phyloP scores from a whole-genome alignment of 2,113 vertebrate species.

The Willisornis vidua region DNA sequence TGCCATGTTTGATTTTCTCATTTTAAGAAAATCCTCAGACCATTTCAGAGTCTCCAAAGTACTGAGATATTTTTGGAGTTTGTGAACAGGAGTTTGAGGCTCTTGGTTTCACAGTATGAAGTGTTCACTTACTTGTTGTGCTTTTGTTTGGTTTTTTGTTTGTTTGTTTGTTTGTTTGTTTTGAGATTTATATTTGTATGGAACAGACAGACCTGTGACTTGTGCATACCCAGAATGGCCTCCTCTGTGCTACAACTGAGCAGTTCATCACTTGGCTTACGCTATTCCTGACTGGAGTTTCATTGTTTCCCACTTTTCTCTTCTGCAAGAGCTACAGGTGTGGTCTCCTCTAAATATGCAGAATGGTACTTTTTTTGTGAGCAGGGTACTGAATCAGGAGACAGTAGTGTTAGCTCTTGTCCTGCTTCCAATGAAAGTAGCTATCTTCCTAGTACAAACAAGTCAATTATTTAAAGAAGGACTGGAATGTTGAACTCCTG shows the following conservation, averaged over 20 bases:
- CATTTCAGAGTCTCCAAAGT: background rate
- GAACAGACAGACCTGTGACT: background rate
- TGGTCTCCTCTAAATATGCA: fast-evolving
- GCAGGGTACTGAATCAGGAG: background rate
- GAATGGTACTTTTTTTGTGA: background rate
- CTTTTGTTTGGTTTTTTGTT: no score
- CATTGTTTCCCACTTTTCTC: background rate
- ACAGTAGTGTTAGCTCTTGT: background rate
- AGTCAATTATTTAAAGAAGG: background rate
- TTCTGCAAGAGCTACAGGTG: background rate
- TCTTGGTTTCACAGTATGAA: background rate
- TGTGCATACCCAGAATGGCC: fast-evolving
- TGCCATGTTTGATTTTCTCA: background rate
- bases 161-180: background rate
- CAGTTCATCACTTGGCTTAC: background rate
- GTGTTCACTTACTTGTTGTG: background rate
- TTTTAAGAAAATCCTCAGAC: background rate
- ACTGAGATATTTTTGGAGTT: background rate
- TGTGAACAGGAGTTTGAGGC: background rate
- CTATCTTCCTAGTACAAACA: background rate
- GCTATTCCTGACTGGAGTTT: background rate
- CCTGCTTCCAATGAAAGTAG: background rate
- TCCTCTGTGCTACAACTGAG: background rate
- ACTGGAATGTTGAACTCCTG: background rate
- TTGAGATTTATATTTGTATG: background rate